Percentiles rank a stretch among this genome's conserved stretches.
Conservation (phyloP, 2,888 invertebrate genomes). For the Eurytoma californica region DNA sequence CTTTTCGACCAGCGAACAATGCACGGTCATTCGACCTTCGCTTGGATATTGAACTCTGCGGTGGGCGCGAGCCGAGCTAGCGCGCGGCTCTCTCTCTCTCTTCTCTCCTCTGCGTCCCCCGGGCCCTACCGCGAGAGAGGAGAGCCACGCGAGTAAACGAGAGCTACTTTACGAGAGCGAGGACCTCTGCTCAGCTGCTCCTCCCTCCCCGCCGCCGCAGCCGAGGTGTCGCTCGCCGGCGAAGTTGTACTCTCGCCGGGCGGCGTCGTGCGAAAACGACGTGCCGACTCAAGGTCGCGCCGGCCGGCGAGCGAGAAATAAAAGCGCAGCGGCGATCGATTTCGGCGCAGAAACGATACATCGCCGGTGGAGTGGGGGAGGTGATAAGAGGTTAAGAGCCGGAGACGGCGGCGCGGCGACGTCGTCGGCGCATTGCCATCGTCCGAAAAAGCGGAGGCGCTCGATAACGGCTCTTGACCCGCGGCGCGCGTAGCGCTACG, state of each 20-base stretch:
- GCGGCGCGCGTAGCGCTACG: slow-evolving; percentile 5
- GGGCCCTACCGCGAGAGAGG: neutral
- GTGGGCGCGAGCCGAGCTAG: neutral
- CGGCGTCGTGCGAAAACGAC: too few relatives aligned
- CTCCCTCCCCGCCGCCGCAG: neutral
- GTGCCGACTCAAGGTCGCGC: too few relatives aligned
- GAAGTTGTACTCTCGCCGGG: too few relatives aligned
- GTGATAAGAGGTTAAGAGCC: slow-evolving; percentile 41
- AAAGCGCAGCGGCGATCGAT: neutral
- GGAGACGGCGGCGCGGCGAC: neutral
- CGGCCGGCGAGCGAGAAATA: too few relatives aligned
- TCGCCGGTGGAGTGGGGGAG: neutral
- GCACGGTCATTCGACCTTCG: slow-evolving; percentile 56
- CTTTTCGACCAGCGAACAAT: slow-evolving; percentile 53
- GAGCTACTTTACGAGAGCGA: slow-evolving; percentile 7
- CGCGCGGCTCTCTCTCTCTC: slow-evolving; percentile 6
- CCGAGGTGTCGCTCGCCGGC: too few relatives aligned
- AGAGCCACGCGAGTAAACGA: too few relatives aligned
- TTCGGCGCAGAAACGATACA: too few relatives aligned
- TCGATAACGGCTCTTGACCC: slow-evolving; percentile 56
- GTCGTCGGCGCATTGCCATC: slow-evolving; percentile 29
- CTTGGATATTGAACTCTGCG: slow-evolving; percentile 56
- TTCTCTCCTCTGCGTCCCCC: neutral
- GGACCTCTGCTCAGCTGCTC: neutral
- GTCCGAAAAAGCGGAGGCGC: slow-evolving; percentile 47